These are phyloP conservation scores for Eremophila alpestris DNA, from an alignment of 2,797 vertebrate genomes.

Conservation along the genomic window DNA sequence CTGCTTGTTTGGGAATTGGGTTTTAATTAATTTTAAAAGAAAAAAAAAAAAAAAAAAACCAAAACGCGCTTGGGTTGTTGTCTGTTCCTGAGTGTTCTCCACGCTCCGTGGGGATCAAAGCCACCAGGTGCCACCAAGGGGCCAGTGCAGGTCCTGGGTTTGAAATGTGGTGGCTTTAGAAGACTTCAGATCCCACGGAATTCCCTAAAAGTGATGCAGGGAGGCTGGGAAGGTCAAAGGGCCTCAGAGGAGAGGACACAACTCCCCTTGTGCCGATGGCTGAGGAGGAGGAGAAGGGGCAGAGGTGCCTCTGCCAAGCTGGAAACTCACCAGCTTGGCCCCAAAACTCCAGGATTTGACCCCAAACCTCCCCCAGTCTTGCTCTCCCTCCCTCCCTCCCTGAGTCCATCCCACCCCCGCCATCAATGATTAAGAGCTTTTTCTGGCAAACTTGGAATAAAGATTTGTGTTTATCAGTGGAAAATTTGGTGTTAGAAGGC, in stretches of 20 bases:
- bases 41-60: neutral
- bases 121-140: rapidly evolving
- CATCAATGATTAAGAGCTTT: neutral
- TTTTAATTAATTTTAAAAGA: neutral
- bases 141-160: neutral
- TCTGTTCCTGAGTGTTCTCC: neutral
- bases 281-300: neutral
- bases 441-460: neutral
- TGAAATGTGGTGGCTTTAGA: rapidly evolving
- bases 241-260: rapidly evolving
- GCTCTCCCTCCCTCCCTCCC: neutral
- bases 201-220: rapidly evolving
- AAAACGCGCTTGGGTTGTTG: neutral
- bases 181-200: neutral
- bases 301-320: neutral
- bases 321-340: neutral
- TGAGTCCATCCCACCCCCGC: neutral
- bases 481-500: neutral
- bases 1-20: neutral
- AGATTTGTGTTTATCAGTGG: neutral
- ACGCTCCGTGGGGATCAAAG: neutral
- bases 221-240: neutral
- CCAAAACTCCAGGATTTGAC: neutral
- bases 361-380: neutral
- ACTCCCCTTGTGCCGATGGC: rapidly evolving